Evolutionary conservation across 2,888 invertebrate species (phyloP).

Genomic region (Erebia aethiops): DNA sequence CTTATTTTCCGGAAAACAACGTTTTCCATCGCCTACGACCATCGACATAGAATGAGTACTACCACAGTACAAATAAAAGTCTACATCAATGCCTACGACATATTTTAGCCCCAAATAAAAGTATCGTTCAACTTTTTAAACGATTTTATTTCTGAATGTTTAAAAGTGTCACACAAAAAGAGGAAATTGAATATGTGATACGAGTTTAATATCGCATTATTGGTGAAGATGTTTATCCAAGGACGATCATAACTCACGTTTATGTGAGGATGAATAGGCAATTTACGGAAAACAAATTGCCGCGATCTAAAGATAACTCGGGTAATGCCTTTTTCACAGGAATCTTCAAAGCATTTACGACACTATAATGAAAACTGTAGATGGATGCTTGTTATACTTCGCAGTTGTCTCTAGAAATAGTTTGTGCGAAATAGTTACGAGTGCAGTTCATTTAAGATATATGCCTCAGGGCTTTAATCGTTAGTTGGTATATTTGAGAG

Average conservation of each 20-base stretch:
- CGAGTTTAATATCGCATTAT: constrained; percentile 48
- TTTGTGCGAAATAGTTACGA: neutral
- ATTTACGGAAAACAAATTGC: constrained; percentile 69
- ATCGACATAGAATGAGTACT: too few species aligned
- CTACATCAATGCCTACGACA: too few species aligned
- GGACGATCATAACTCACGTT: constrained; percentile 59
- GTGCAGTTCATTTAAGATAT: too few species aligned
- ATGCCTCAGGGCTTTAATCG: too few species aligned
- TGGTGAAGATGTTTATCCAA: constrained; percentile 48
- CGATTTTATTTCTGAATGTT: neutral
- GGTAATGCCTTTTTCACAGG: constrained; percentile 34
- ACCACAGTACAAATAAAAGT: too few species aligned
- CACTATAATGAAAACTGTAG: constrained; percentile 25
- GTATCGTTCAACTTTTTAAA: neutral
- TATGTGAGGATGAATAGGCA: constrained; percentile 70
- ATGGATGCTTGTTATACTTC: neutral
- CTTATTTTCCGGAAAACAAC: too few species aligned
- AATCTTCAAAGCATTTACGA: constrained; percentile 27
- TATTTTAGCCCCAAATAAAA: too few species aligned
- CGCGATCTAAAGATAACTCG: constrained; percentile 61
- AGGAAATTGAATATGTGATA: constrained; percentile 41
- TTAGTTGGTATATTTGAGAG: too few species aligned
- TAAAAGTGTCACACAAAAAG: neutral
- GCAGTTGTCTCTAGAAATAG: neutral
- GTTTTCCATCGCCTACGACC: too few species aligned